Percentiles rank a stretch among this genome's conserved stretches.
Evolutionary conservation across 1,140 invertebrate species (phyloP).

Genomic region (Macrotrachela quadricornifera): DNA sequence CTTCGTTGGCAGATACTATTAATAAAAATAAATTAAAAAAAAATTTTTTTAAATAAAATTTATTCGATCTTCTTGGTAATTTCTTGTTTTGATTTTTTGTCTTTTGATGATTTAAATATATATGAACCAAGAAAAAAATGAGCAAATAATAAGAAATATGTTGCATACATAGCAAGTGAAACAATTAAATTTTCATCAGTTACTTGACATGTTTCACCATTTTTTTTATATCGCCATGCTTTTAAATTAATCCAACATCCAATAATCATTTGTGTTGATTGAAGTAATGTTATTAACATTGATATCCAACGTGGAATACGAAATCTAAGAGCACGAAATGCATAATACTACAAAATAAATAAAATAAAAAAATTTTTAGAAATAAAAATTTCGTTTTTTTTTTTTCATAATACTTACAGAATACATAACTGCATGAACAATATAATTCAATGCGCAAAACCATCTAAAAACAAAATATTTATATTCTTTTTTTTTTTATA

Average conservation of each 20-base stretch:
- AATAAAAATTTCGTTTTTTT: too few relatives aligned
- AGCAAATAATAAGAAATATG: constrained; percentile 6
- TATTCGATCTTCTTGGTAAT: too few relatives aligned
- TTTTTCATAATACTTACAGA: too few relatives aligned
- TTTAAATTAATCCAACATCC: constrained; percentile 42
- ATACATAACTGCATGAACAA: constrained; percentile 88
- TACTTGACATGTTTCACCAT: constrained; percentile 32
- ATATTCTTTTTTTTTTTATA: too few relatives aligned
- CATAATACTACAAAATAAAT: constrained; percentile 46
- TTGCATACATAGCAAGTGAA: constrained; percentile 6
- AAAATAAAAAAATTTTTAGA: too few relatives aligned
- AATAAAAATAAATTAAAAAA: too few relatives aligned
- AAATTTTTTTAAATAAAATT: too few relatives aligned
- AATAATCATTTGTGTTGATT: constrained; percentile 80
- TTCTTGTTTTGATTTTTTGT: too few relatives aligned
- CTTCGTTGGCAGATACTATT: too few relatives aligned
- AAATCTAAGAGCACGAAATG: constrained; percentile 62
- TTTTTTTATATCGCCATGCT: constrained; percentile 18
- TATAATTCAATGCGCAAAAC: constrained; percentile 97
- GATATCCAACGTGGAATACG: constrained; percentile 58
- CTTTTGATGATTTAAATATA: neutral
- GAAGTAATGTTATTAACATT: constrained; percentile 73
- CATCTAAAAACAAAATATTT: constrained; percentile 38
- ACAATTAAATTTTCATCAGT: constrained; percentile 1
- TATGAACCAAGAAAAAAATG: constrained; percentile 8